Conservation (phyloP, 2,113 vertebrate genomes). For the Brachionichthys hirsutus region DNA sequence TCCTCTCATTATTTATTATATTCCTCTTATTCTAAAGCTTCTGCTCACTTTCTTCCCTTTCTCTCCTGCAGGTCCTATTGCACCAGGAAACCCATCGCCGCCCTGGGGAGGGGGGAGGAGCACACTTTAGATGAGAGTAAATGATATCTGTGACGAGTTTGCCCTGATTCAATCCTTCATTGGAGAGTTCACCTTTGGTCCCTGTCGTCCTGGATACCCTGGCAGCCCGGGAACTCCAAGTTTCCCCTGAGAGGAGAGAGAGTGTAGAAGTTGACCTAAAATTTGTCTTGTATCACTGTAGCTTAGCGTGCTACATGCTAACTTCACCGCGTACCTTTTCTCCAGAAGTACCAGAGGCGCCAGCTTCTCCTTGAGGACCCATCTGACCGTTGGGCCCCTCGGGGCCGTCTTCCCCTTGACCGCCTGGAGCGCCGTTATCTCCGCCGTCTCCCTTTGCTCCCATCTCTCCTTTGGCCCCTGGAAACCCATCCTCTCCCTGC, state of each 20-base stretch:
- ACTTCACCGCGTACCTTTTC: slow-evolving; percentile 83
- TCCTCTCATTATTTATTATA: neutral
- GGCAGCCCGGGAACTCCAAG: slow-evolving; percentile 94
- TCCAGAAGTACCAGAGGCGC: slow-evolving; percentile 82
- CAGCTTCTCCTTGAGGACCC: slow-evolving; percentile 86
- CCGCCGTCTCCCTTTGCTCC: slow-evolving; percentile 93
- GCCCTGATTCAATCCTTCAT: neutral
- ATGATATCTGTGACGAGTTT: neutral
- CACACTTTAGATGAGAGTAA: slow-evolving; percentile 3
- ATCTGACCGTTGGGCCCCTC: slow-evolving; percentile 92
- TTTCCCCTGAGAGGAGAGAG: slow-evolving; percentile 82
- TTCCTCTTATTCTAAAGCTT: neutral
- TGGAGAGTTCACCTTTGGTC: slow-evolving; percentile 83
- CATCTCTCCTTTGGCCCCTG: slow-evolving; percentile 95
- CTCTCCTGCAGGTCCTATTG: slow-evolving; percentile 84
- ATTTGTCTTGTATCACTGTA: neutral
- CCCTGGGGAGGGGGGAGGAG: slow-evolving; percentile 72
- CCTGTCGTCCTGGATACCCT: slow-evolving; percentile 90
- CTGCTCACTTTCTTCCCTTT: slow-evolving; percentile 90
- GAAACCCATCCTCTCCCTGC: slow-evolving; percentile 97
- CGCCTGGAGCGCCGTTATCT: slow-evolving; percentile 84
- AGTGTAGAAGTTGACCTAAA: too few relatives aligned
- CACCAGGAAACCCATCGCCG: slow-evolving; percentile 90
- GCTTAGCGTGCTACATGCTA: neutral
- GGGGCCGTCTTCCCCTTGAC: slow-evolving; percentile 90